phyloP scores from a whole-genome alignment of 2,797 vertebrate genomes.

The Ctenopoma multispine region DNA sequence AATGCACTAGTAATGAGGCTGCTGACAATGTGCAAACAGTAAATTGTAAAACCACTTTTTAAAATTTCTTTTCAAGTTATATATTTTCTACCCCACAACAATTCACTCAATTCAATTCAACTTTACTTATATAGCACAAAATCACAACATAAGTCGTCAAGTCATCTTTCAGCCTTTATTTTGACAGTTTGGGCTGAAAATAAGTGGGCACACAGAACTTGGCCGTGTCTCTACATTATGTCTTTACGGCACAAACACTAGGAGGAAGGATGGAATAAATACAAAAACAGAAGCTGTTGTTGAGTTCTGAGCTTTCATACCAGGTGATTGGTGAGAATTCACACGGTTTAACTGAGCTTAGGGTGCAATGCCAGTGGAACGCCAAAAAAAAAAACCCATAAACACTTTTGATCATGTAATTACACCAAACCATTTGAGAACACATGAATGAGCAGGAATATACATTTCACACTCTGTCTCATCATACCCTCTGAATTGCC shows the following conservation, averaged over 20 bases:
- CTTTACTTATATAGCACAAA: no score
- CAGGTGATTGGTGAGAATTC: slow-evolving; percentile 46
- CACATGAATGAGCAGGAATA: slow-evolving; percentile 16
- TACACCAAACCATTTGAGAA: slow-evolving; percentile 32
- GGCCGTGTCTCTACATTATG: slow-evolving; percentile 7
- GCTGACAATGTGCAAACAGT: neutral
- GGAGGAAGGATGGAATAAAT: neutral
- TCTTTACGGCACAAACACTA: slow-evolving; percentile 17
- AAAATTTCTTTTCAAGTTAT: neutral
- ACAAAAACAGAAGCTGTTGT: slow-evolving; percentile 26
- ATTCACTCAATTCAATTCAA: no score
- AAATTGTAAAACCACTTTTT: neutral
- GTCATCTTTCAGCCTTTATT: no score
- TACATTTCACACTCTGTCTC: slow-evolving; percentile 48
- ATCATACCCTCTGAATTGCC: slow-evolving; percentile 38
- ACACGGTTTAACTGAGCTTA: slow-evolving; percentile 50
- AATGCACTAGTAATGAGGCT: neutral
- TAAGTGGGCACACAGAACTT: neutral
- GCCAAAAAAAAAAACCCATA: slow-evolving; percentile 48
- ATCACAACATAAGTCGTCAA: no score
- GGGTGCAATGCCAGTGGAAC: slow-evolving; percentile 68
- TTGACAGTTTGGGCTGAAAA: neutral
- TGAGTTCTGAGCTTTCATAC: slow-evolving; percentile 60
- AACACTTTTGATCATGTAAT: slow-evolving; percentile 41
- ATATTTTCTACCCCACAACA: no score